These are phyloP conservation scores for Copidosoma floridanum DNA, from an alignment of 1,140 invertebrate species.

Conservation along the genomic window DNA sequence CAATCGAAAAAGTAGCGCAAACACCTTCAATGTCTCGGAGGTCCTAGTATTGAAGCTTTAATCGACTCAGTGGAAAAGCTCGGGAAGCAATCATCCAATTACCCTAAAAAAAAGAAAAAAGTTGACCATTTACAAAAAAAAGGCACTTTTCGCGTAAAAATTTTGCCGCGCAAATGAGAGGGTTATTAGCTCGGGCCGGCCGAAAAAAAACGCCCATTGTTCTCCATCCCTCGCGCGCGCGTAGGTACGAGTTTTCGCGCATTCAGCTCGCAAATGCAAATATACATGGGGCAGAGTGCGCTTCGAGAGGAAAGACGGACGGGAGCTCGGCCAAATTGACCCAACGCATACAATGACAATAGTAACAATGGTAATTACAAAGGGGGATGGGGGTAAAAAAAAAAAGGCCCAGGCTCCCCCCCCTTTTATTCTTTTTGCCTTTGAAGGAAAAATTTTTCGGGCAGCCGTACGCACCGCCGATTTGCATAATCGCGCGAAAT, in stretches of 20 bases:
- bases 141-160: constrained; percentile 1
- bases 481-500: constrained; percentile 24
- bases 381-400: no score
- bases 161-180: constrained; percentile 18
- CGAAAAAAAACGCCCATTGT: no score
- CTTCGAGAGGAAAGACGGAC: not conserved
- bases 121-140: not conserved
- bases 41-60: no score
- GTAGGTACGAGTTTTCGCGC: not conserved
- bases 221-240: not conserved
- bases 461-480: no score
- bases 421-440: not conserved
- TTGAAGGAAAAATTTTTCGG: no score
- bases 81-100: no score
- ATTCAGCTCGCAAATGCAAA: constrained; percentile 17
- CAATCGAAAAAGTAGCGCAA: no score
- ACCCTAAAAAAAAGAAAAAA: not conserved
- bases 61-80: no score
- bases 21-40: no score
- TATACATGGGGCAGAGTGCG: not conserved
- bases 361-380: constrained; percentile 14
- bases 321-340: constrained; percentile 9
- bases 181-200: constrained; percentile 17
- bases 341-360: not conserved
- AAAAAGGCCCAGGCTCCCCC: no score